Base-by-base conservation (phyloP, 2,888 invertebrate genomes). In the Drosophila prostipennis region DNA sequence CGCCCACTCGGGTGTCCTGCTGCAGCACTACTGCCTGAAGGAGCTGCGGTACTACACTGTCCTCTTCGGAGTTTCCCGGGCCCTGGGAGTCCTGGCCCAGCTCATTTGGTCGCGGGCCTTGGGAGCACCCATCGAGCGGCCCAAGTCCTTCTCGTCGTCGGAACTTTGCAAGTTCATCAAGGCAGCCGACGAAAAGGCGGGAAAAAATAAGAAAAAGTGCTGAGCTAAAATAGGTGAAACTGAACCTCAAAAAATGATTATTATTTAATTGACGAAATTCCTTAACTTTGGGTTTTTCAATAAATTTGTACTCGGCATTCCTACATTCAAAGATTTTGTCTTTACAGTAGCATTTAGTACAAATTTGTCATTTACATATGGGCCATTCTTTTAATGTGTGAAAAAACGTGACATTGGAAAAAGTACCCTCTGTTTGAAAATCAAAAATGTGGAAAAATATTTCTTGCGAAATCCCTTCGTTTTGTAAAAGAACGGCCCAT, bases 21-120 rank as follows among this genome's bases (percentile, higher is more conserved):
- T 96, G 40, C 94, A 95, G 93, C 94, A 96, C 92, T 96, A 95
- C 89, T 96, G 96, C 73, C 93, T 97, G 93, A 96, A 93, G 74
- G 96, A 97, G 92, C 96, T 96, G 95, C 94, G 94, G 89, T 97
- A 95, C 92, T 97, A 97, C 93, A 97, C 97, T 29, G 96, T 97
- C 6, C 91, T 97, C 77, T 97, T 97, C 91, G 97, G 96, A 72
- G 96, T 97, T 6, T 96, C 96, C 0, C 94, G 97, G 77, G 96
- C 96, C 16, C 93, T 97, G 10, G 96, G 96, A 57, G 95, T 95
- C 26, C 92, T 95, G 79, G 93, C 96, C 0, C 94, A 95, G n/a
- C 92, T 96, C 19, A 94, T 96, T 43, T 96, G 96, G 96, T 94
- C 84, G 7, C 93, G 96, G 64, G 96, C 96, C 49, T 93, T 96